phyloP scores from a whole-genome alignment of 2,888 invertebrate species.

The Tupiocoris notatus region DNA sequence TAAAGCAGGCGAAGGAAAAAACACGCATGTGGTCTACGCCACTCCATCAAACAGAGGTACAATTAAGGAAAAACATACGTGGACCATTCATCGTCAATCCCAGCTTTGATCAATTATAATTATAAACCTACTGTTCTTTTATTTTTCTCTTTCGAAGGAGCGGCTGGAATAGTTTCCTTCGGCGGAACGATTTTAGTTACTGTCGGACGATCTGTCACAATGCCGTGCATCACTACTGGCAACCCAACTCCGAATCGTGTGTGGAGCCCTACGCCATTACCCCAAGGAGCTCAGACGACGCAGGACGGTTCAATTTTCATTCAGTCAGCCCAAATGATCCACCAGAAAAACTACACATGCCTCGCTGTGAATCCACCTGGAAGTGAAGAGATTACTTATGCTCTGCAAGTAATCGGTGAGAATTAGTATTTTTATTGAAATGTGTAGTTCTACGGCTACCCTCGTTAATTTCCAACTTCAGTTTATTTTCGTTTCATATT shows the following conservation, averaged over 20 bases:
- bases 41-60: constrained; percentile 48
- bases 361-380: constrained; percentile 52
- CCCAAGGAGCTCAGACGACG: constrained; percentile 45
- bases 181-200: constrained; percentile 59
- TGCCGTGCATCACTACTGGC: constrained; percentile 60
- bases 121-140: neutral
- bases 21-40: constrained; percentile 57
- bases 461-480: too few species aligned
- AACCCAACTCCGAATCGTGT: constrained; percentile 54
- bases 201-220: constrained; percentile 59
- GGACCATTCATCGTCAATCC: too few species aligned
- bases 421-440: too few species aligned
- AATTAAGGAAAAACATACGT: too few species aligned
- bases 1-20: constrained; percentile 62
- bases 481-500: too few species aligned
- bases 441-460: too few species aligned
- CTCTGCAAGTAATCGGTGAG: constrained; percentile 52
- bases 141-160: constrained; percentile 2
- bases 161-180: constrained; percentile 62
- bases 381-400: constrained; percentile 52
- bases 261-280: constrained; percentile 50
- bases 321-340: constrained; percentile 51
- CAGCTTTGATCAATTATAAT: too few species aligned
- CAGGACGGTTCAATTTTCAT: constrained; percentile 48
- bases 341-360: constrained; percentile 54